phyloP scores from a whole-genome alignment of 2,797 vertebrate genomes.

The Artibeus jamaicensis region DNA sequence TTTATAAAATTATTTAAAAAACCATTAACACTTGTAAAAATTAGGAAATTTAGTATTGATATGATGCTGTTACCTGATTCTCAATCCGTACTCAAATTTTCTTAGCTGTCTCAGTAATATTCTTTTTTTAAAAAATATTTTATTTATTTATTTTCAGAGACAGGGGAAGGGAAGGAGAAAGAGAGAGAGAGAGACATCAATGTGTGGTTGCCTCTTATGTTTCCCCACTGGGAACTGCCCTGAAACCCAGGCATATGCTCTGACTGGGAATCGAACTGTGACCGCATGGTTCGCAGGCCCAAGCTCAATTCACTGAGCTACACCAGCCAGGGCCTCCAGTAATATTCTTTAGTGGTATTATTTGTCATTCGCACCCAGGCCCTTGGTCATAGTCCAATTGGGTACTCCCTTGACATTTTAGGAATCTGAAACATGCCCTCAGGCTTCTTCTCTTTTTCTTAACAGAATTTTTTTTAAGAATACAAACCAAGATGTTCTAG shows the following conservation, averaged over 20 bases:
- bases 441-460: background rate
- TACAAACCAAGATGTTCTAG: background rate
- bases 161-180: no score
- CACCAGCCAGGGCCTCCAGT: no score
- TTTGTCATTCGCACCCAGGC: fast-evolving
- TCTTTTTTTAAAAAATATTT: no score
- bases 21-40: background rate
- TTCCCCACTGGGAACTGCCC: no score
- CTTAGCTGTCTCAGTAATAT: background rate
- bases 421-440: background rate
- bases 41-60: background rate
- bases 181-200: no score
- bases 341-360: background rate
- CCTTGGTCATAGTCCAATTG: background rate
- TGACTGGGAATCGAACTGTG: no score
- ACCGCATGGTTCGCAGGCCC: no score
- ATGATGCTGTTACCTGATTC: background rate
- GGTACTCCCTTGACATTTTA: background rate
- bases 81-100: background rate
- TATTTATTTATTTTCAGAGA: no score
- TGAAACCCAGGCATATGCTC: no score
- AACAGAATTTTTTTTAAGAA: background rate
- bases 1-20: no score
- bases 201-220: no score
- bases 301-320: no score